Percentiles rank a stretch among this genome's conserved stretches.
Conservation (phyloP, 2,113 vertebrate genomes). For the Microtus richardsoni region DNA sequence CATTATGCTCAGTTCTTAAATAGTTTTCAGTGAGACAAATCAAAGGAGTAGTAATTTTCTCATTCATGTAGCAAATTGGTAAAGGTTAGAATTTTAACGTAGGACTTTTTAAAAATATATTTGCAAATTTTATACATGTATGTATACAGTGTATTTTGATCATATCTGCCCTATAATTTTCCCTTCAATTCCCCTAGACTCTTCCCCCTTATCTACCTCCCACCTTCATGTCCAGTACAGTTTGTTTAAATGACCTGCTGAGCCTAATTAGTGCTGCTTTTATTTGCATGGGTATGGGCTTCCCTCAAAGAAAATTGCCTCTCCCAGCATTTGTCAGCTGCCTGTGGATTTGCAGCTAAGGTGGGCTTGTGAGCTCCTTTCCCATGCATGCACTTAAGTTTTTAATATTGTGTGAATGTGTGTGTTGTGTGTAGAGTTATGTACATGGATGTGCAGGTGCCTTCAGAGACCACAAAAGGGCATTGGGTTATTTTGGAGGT, state of each 20-base stretch:
- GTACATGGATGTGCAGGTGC: background rate
- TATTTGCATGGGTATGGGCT: background rate
- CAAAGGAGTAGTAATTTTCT: slow-evolving; percentile 44
- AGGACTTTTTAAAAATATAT: background rate
- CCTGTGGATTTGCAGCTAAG: background rate
- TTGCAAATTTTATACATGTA: background rate
- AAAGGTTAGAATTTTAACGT: slow-evolving; percentile 24
- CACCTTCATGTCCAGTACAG: background rate
- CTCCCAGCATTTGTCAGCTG: background rate
- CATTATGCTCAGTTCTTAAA: background rate
- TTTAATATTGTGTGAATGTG: background rate
- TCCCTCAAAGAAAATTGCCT: background rate
- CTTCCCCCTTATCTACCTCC: background rate
- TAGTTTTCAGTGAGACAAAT: slow-evolving; percentile 31
- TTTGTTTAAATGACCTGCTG: background rate
- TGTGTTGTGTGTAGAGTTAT: background rate
- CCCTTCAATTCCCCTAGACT: background rate
- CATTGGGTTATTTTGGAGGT: no score
- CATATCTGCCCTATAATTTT: background rate
- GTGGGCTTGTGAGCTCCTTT: background rate
- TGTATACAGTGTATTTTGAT: background rate
- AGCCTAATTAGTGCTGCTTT: background rate
- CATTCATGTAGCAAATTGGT: slow-evolving; percentile 13
- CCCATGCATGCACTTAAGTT: background rate
- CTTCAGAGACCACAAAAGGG: background rate